Percentiles rank a stretch among this genome's conserved stretches.
These are phyloP conservation scores for Chamaetylas fuelleborni DNA, from an alignment of 2,113 vertebrate species.

Conservation along the genomic window DNA sequence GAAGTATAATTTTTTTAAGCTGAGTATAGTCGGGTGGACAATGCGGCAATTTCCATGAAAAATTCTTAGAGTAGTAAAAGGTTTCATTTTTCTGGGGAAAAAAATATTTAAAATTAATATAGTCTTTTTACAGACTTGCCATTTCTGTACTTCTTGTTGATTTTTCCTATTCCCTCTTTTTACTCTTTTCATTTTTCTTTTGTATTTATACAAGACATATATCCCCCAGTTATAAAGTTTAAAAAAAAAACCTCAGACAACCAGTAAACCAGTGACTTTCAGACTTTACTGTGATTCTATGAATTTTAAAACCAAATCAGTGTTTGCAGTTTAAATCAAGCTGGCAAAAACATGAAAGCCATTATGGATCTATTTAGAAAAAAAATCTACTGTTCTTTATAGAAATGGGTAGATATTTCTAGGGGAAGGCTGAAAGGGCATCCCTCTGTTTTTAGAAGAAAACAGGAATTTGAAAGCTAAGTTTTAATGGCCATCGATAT, in stretches of 20 bases:
- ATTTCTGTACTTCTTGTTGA: not conserved
- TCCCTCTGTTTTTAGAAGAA: not conserved
- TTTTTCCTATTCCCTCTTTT: not conserved
- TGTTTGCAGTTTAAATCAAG: not conserved
- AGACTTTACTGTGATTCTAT: not conserved
- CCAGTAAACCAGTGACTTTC: not conserved
- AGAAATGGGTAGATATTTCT: not conserved
- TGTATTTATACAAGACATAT: not conserved
- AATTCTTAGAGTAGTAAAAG: not conserved
- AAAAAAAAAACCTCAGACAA: not conserved
- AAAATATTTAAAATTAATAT: not conserved
- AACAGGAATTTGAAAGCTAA: not conserved
- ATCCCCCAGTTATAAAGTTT: not conserved
- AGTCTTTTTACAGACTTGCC: not conserved
- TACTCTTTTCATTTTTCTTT: not conserved
- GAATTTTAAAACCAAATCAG: not conserved
- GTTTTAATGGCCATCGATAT: not conserved
- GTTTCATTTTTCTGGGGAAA: not conserved
- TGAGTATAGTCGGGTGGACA: not conserved
- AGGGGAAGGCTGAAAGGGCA: not conserved
- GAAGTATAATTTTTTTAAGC: not conserved
- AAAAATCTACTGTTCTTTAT: not conserved
- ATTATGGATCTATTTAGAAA: not conserved
- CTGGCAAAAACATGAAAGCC: not conserved
- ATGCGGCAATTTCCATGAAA: conserved; percentile 4